Percentiles rank a stretch among this genome's conserved stretches.
These are phyloP conservation scores for Argyrosomus regius DNA, from an alignment of 2,797 vertebrate species.

Conservation along the genomic window DNA sequence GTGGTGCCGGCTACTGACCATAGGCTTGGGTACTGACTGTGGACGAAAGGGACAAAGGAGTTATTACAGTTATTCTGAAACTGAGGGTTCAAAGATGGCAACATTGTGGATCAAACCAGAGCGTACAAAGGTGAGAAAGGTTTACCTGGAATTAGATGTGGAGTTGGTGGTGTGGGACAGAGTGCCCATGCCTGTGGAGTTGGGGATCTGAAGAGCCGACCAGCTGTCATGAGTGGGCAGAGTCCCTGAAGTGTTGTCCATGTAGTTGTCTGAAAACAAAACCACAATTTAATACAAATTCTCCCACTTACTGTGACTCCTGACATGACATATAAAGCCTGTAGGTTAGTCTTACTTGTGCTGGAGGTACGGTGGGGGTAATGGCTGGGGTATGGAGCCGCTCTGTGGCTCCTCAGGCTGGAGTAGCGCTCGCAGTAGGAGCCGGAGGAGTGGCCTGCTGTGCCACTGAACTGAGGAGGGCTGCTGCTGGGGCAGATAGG, in stretches of 20 bases:
- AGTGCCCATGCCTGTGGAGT: constrained; percentile 85
- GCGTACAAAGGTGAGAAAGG: background rate
- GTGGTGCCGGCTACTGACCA: constrained; percentile 87
- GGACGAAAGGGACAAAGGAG: constrained; percentile 6
- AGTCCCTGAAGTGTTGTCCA: constrained; percentile 83
- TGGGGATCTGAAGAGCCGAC: constrained; percentile 87
- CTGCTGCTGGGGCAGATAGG: constrained; percentile 88
- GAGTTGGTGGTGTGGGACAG: constrained; percentile 86
- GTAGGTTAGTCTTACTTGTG: constrained; percentile 76
- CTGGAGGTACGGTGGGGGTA: constrained; percentile 85
- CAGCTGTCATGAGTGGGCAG: constrained; percentile 86
- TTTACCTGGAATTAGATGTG: constrained; percentile 84
- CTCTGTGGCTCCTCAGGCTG: constrained; percentile 83
- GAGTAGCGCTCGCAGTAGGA: constrained; percentile 89
- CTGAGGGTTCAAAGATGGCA: background rate
- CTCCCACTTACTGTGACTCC: background rate
- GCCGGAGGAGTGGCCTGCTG: constrained; percentile 82
- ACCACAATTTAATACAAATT: background rate
- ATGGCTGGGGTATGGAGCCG: constrained; percentile 86
- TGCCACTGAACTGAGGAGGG: constrained; percentile 85
- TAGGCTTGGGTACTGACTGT: constrained; percentile 88
- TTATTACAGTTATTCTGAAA: background rate
- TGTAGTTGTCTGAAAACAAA: constrained; percentile 83
- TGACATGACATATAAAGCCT: rapidly evolving
- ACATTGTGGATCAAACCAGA: background rate